Evolutionary conservation across 1,140 invertebrate species (phyloP), one percentile per base, ranked within the genome.

Genomic region (Phortica variegata): DNA sequence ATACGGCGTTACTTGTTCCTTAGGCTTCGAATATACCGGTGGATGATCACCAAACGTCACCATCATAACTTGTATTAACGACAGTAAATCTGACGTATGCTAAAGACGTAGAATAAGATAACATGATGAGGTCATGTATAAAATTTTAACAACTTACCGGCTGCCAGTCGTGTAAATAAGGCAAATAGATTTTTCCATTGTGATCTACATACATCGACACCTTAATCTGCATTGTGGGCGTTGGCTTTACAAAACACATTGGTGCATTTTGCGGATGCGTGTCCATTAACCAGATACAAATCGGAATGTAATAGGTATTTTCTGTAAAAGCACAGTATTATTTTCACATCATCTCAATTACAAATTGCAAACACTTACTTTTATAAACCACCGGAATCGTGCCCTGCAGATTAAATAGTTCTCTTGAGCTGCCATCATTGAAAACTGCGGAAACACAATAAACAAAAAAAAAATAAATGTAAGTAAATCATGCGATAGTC

Each of bases 201-300:
- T 89, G 86, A 78, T 98, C 95, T 7, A 99, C 95, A 80, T 88
- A 93, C 74, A 88, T 87, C 13, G 94, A 97, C 15, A 89, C 85
- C 81, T 96, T 97, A 49, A 99, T 95, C 43, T 86, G 84, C 97
- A 99, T 99, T 52, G 91, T 91, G 43, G 84, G 49, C 4, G 97
- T 99, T 31, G 97, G 97, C 77, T 87, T 91, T 0, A 99, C 97
- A 78, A 90, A 99, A 72, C 95, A 97, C 76, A 98, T 90, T n/a
- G 97, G 97, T 15, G 95, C 91, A 79, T 96, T 91, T 70, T 91
- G 86, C 1, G 97, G 97, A 83, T 99, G 93, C 19, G 93, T 97
- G 69, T 99, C 93, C 84, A 96, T 87, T 20, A 99, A 70, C 91
- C 93, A 98, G 61, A 99, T 88, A 75, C 88, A 89, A 19, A 99